phyloP scores from a whole-genome alignment of 2,888 invertebrate genomes.

The Amphimallon solstitiale region DNA sequence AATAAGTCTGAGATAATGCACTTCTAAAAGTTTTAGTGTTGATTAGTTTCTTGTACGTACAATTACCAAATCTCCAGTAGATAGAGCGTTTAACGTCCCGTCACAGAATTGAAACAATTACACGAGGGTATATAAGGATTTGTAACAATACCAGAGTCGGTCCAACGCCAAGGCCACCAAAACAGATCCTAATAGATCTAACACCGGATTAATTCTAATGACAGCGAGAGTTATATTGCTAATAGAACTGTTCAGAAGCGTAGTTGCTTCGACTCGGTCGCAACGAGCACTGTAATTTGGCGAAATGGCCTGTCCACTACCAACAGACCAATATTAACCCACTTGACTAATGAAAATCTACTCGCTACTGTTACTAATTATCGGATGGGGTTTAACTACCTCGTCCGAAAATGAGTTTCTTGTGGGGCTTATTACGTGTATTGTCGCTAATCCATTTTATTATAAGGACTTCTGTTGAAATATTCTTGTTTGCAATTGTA shows the following conservation, averaged over 20 bases:
- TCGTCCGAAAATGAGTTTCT: constrained; percentile 11
- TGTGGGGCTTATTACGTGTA: constrained; percentile 8
- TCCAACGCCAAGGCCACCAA: constrained; percentile 19
- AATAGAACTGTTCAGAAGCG: constrained; percentile 19
- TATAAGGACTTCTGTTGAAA: neutral
- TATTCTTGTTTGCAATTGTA: neutral
- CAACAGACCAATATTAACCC: constrained; percentile 29
- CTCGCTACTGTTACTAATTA: constrained; percentile 30
- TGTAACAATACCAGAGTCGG: neutral
- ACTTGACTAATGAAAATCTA: constrained; percentile 34
- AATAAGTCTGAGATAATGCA: too few relatives aligned
- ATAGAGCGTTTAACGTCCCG: too few relatives aligned
- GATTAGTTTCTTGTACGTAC: too few relatives aligned
- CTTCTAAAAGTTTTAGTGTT: too few relatives aligned
- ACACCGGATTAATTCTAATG: constrained; percentile 30
- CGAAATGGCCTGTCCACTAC: constrained; percentile 33
- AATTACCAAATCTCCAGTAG: too few relatives aligned
- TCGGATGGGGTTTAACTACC: constrained; percentile 16
- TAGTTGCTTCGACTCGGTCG: neutral
- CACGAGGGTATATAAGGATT: too few relatives aligned
- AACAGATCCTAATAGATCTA: constrained; percentile 32
- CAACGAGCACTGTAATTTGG: constrained; percentile 24
- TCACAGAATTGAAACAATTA: too few relatives aligned
- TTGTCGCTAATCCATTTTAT: constrained; percentile 12
- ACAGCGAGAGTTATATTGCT: constrained; percentile 27